Evolutionary conservation across 2,888 invertebrate genomes (phyloP).

Genomic region (Drosophila greeni): DNA sequence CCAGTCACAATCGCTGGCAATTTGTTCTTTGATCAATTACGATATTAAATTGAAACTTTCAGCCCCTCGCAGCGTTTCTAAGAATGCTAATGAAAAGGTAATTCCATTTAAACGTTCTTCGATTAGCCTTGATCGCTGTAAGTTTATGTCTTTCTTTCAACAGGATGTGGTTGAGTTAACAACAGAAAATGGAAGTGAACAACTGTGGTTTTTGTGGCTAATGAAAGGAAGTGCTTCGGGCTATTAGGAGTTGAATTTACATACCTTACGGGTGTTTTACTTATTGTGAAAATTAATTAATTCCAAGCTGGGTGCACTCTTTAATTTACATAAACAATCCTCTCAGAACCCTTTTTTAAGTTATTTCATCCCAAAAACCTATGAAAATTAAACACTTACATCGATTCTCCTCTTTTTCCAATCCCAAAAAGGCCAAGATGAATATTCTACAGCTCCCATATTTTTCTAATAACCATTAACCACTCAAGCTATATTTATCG

Average conservation of each 20-base stretch:
- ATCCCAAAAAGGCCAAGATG: not conserved
- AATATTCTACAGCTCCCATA: not conserved
- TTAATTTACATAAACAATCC: not conserved
- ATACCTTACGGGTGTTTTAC: conserved; percentile 6
- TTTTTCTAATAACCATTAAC: conserved; percentile 1
- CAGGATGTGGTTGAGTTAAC: conserved; percentile 46
- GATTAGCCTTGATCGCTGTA: conserved; percentile 45
- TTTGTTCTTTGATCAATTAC: conserved; percentile 50
- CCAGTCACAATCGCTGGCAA: conserved; percentile 36
- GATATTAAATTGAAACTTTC: conserved; percentile 37
- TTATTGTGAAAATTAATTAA: not conserved
- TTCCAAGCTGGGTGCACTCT: not conserved
- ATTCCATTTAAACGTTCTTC: conserved; percentile 45
- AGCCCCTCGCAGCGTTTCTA: conserved; percentile 13
- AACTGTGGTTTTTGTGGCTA: conserved; percentile 37
- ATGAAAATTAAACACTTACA: no score
- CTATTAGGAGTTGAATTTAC: not conserved
- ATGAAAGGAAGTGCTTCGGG: conserved; percentile 47
- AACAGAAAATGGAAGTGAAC: conserved; percentile 49
- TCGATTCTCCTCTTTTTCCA: not conserved
- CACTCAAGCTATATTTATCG: conserved; percentile 7
- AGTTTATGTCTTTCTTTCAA: conserved; percentile 18
- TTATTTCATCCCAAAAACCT: not conserved
- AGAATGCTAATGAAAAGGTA: conserved; percentile 41
- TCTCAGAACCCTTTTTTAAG: not conserved